Evolutionary conservation across 2,888 invertebrate species (phyloP), one percentile per base, ranked within the genome.

Genomic region (Catocala fraxini): DNA sequence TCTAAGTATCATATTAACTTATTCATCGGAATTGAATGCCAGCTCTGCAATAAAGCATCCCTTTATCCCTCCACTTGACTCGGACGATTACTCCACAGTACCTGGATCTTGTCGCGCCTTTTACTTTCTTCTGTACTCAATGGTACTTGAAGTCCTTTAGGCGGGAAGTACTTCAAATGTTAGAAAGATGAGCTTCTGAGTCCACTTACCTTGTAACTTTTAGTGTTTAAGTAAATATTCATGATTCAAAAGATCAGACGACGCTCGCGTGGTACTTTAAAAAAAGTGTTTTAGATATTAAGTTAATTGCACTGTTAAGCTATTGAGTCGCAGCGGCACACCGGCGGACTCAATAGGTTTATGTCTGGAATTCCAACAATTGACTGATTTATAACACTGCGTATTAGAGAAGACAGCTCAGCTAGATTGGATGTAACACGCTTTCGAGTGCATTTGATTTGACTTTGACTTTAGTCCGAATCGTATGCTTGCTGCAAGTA

Each of bases 91-190:
- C 43, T n/a, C 25, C 35, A 4, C 7, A 43, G 53, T 43, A 11
- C 43, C 3, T 15, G 12, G 11, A 52, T 51, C 39, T 41, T 41
- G 39, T 51, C 52, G n/a, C 42, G 52, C 11, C 15, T 25, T 51
- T 52, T 52, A 42, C 52, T 52, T 51, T 11, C 15, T 33, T n/a
- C 11, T 42, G 11, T 52, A 13, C 42, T 52, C 41, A 52, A 52
- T 52, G 42, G 42, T 10, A 3, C 42, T 52, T 11, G n/a, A 34
- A n/a, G 11, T 45, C 7, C 12, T 47, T 15, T 15, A 13, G 7
- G 43, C n/a, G 12, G 11, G 5, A 46, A 6, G 15, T 4, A 9
- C 2, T 12, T 47, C 35, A 39, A 46, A 46, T 46, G 15, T 46
- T 46, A 42, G 42, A 42, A 42, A 5, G 10, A 42, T 42, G n/a